Evolutionary conservation across 2,888 invertebrate genomes (phyloP), one percentile per base, ranked within the genome.

Genomic region (Prenolepis imparis): DNA sequence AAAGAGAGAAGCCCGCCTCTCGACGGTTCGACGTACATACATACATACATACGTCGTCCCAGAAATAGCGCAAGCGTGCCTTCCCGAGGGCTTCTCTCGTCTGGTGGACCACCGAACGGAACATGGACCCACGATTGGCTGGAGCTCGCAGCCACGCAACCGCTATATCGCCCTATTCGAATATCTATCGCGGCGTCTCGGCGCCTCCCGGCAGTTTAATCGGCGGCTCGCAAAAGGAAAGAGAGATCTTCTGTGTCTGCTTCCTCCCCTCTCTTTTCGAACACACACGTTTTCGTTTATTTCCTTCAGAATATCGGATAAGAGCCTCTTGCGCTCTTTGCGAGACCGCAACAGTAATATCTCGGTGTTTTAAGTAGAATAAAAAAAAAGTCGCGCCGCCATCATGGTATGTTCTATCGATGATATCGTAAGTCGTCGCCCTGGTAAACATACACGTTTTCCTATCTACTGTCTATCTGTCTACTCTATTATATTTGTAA

Each of bases 321-420:
- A 0, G 57, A 55, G 36, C 4, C 2, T 28, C 28, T 28, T 61
- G 21, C 52, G 41, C 68, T 32, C 11, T 32, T 39, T n/a, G 8
- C n/a, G 67, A 39, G 24, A 39, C 39, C 12, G 48, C 48, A 3
- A 48, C 28, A n/a, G 24, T 15, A 82, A 70, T 81, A 70, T 18
- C 28, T 12, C 32, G 78, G 78, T 87, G 84, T 39, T 67, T 64
- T 68, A 75, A 80, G 55, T 84, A 88, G 82, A 78, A 18, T 66
- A 48, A 70, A 84, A 73, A 82, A 85, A 82, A 59, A 77, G 59
- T 87, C 85, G 72, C 83, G 84, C 88, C 90, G 91, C 90, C 93
- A 93, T 92, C 93, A 94, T 94, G 94, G 94, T 94, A 94, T 94
- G 94, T 94, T 94, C 94, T 91, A 94, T 94, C 93, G 94, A 94